phyloP scores from a whole-genome alignment of 2,797 vertebrate species.

The Pseudotriccus pelzelni region DNA sequence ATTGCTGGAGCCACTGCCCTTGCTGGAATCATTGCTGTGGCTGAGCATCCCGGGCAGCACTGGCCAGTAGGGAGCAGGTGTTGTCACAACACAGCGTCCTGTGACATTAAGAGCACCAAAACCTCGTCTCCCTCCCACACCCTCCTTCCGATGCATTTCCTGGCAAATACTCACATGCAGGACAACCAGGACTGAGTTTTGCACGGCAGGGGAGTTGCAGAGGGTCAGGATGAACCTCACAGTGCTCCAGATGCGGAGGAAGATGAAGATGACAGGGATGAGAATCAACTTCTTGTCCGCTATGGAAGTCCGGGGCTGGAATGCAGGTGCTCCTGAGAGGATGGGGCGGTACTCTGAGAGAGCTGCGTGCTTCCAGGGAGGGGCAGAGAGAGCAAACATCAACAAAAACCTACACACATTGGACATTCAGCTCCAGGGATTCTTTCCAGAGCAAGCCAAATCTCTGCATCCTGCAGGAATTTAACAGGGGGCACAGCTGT shows the following conservation, averaged over 20 bases:
- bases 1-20: neutral
- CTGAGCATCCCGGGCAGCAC: neutral
- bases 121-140: neutral
- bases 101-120: rapidly evolving
- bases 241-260: slow-evolving; percentile 93
- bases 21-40: neutral
- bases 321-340: slow-evolving; percentile 71
- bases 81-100: rapidly evolving
- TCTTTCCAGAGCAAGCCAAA: neutral
- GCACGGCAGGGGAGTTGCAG: slow-evolving; percentile 78
- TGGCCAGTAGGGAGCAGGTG: rapidly evolving
- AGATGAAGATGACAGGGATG: slow-evolving; percentile 93
- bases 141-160: rapidly evolving
- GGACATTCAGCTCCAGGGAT: neutral
- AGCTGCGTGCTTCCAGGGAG: slow-evolving; percentile 79
- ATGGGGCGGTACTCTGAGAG: slow-evolving; percentile 95
- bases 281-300: slow-evolving; percentile 92
- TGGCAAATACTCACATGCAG: slow-evolving; percentile 84
- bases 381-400: neutral
- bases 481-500: neutral
- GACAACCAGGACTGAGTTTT: slow-evolving; percentile 83
- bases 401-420: neutral
- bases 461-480: neutral
- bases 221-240: slow-evolving; percentile 90
- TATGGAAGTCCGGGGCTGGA: slow-evolving; percentile 74